These are phyloP conservation scores for Tupaia chinensis DNA, from an alignment of 2,113 vertebrate species.

Conservation along the genomic window DNA sequence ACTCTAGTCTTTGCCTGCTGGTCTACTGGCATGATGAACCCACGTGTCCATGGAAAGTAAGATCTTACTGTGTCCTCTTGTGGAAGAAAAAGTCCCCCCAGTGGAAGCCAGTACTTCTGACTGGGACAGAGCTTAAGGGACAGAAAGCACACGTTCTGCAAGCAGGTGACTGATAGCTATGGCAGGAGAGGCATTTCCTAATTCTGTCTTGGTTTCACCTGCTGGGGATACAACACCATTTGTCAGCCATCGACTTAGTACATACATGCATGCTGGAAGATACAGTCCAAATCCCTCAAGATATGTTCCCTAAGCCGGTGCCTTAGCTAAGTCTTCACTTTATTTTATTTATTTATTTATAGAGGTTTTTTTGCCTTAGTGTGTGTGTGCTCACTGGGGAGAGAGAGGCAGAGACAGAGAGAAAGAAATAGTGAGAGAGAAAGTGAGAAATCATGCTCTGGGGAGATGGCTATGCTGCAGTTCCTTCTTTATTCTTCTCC, in stretches of 20 bases:
- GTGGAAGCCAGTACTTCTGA: not conserved
- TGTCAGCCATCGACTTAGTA: not conserved
- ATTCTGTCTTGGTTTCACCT: not conserved
- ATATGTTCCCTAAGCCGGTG: not conserved
- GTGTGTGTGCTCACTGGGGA: too few relatives aligned
- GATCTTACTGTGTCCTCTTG: not conserved
- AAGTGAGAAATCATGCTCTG: too few relatives aligned
- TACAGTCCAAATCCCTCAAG: not conserved
- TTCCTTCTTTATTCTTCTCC: too few relatives aligned
- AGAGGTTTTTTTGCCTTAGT: not conserved
- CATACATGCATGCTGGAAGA: not conserved
- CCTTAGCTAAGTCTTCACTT: not conserved
- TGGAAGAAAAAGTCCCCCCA: not conserved
- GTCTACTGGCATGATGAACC: not conserved
- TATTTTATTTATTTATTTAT: too few relatives aligned
- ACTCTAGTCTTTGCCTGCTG: too few relatives aligned
- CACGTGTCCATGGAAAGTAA: not conserved
- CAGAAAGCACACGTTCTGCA: not conserved
- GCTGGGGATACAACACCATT: not conserved
- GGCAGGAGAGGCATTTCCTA: not conserved
- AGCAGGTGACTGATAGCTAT: not conserved
- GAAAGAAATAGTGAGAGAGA: too few relatives aligned
- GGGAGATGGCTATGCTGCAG: too few relatives aligned
- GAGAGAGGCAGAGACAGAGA: too few relatives aligned
- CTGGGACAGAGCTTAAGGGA: not conserved